phyloP scores from a whole-genome alignment of 2,797 vertebrate genomes.

The Characodon lateralis region DNA sequence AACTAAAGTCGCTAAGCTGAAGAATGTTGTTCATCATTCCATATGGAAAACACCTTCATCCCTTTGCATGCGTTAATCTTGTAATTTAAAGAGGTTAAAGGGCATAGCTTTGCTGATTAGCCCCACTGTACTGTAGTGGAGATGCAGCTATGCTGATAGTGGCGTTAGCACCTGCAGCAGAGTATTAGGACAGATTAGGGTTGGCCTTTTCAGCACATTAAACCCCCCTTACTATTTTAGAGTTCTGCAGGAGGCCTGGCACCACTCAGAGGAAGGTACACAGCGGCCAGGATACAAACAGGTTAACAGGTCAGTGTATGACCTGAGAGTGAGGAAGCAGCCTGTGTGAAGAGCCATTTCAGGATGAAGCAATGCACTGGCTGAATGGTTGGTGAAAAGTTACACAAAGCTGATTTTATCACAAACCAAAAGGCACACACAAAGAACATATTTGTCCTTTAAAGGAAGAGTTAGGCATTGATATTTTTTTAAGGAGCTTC shows the following conservation, averaged over 20 bases:
- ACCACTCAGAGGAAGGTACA: neutral
- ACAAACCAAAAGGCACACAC: neutral
- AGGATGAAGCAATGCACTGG: neutral
- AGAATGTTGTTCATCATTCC: constrained; percentile 29
- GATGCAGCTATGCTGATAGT: constrained; percentile 40
- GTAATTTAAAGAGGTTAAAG: constrained; percentile 51
- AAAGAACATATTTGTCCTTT: neutral
- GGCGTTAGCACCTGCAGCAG: constrained; percentile 46
- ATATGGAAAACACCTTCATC: constrained; percentile 13
- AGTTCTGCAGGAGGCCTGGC: constrained; percentile 24
- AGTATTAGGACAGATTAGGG: constrained; percentile 72
- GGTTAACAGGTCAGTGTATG: constrained; percentile 18
- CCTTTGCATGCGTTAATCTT: constrained; percentile 60
- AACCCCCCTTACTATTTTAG: constrained; percentile 30
- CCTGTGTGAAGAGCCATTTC: neutral
- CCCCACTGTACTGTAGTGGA: constrained; percentile 31
- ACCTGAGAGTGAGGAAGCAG: neutral
- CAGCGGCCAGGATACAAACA: neutral
- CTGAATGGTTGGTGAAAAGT: neutral
- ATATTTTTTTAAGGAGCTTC: neutral
- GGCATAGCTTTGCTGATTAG: constrained; percentile 66
- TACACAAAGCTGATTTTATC: neutral
- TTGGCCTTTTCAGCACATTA: constrained; percentile 28
- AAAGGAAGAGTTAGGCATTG: neutral
- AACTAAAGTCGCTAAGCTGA: neutral